Evolutionary conservation across 1,140 invertebrate genomes (phyloP), one percentile per base, ranked within the genome.

Genomic region (Drosophila funebris): DNA sequence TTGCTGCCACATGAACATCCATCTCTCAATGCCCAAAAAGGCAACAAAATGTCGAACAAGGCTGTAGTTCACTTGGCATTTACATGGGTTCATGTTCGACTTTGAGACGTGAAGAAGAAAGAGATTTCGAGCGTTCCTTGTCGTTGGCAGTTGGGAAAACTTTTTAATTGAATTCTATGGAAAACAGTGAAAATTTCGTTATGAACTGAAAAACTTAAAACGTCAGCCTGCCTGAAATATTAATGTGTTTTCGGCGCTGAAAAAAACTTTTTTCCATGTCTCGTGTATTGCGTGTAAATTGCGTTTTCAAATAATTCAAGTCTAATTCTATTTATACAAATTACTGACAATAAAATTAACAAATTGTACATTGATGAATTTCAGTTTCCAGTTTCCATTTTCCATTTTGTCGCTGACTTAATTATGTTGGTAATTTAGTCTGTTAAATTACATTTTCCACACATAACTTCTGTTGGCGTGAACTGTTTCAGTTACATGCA

Each of bases 141-240:
- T 58, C 70, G 60, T 63, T 36, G 60, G 52, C 62, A 72, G 73
- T 37, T 53, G 50, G 67, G 73, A 60, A 20, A 87, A 83, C 50
- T 87, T 88, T 72, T 60, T 88, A 88, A 88, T 88, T 88, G 76
- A 88, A 87, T 87, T 87, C 78, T 57, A 66, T 69, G 83, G 41
- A 88, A 79, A 67, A 22, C 62, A 78, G 63, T 73, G 60, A 66
- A 72, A 76, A 73, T 61, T 70, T 81, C 52, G 43, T 87, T 87
- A 82, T 87, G 67, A 88, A 82, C 37, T 68, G 61, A 24, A 56
- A 69, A 82, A 88, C 68, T 73, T 63, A 73, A 73, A 85, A 71
- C 78, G 69, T 76, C 83, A 73, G 64, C 60, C 36, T 20, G 41
- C 7, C 16, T 52, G 29, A 68, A 60, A 71, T 66, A 43, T 76